Evolutionary conservation across 2,888 invertebrate genomes (phyloP).

Genomic region (Nephrocerus scutellatus): DNA sequence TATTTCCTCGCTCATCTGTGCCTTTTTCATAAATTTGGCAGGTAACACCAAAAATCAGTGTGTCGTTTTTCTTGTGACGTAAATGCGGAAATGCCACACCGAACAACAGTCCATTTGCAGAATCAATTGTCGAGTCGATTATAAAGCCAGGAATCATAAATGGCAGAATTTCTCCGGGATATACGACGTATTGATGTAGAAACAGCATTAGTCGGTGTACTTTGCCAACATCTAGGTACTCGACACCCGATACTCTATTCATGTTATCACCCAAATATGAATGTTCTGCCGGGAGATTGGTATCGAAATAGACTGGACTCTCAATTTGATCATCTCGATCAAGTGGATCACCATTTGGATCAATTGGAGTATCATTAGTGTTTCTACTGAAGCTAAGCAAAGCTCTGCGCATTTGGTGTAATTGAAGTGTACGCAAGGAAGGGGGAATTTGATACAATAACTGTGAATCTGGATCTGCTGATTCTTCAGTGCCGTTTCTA

Average conservation of each 20-base stretch:
- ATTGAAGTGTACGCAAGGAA: too few relatives aligned
- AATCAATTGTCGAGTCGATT: slow-evolving; percentile 34
- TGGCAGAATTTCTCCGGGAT: slow-evolving; percentile 75
- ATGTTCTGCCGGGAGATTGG: slow-evolving; percentile 53
- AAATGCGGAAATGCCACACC: slow-evolving; percentile 43
- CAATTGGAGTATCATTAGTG: too few relatives aligned
- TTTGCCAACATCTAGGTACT: slow-evolving; percentile 54
- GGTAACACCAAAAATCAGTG: slow-evolving; percentile 42
- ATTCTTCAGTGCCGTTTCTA: too few relatives aligned
- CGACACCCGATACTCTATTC: slow-evolving; percentile 59
- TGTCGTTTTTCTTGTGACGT: slow-evolving; percentile 19
- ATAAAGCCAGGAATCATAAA: slow-evolving; percentile 53
- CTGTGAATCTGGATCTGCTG: too few relatives aligned
- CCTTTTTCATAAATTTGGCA: slow-evolving; percentile 47
- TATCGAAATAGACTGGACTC: slow-evolving; percentile 46
- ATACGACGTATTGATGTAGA: slow-evolving; percentile 56
- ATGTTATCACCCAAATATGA: slow-evolving; percentile 48
- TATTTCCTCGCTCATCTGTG: slow-evolving; percentile 33
- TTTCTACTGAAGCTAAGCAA: too few relatives aligned
- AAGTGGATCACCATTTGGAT: too few relatives aligned
- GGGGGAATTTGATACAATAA: too few relatives aligned
- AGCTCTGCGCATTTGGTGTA: too few relatives aligned
- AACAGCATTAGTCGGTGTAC: slow-evolving; percentile 54
- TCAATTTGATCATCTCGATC: too few relatives aligned
- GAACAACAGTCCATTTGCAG: slow-evolving; percentile 38